Evolutionary conservation across 92 coral and sea anemone species (phyloP), one percentile per base, ranked within the genome.

Genomic region (Parazoanthus atlanticus): DNA sequence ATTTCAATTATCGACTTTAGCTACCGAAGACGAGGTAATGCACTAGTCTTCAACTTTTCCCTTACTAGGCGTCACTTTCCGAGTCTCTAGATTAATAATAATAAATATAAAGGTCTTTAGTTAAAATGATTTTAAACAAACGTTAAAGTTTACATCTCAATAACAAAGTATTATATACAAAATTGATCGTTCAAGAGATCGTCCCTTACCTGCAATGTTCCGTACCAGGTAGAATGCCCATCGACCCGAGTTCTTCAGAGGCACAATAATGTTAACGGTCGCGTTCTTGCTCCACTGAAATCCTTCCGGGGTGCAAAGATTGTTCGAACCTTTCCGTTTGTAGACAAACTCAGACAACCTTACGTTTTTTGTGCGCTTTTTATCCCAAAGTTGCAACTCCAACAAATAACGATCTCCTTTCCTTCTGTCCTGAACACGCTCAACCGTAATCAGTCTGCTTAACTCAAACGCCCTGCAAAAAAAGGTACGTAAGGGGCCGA

Each of bases 141-240:
- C n/a, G n/a, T n/a, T n/a, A n/a, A n/a, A n/a, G n/a, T n/a, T n/a
- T n/a, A n/a, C n/a, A n/a, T n/a, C n/a, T n/a, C n/a, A n/a, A n/a
- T n/a, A n/a, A n/a, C n/a, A n/a, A n/a, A n/a, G n/a, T n/a, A n/a
- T n/a, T n/a, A n/a, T n/a, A n/a, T n/a, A n/a, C n/a, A n/a, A n/a
- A n/a, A n/a, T n/a, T 65, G 71, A 21, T 26, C 26, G 2, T 13
- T 6, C 74, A 72, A 30, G 76, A 72, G 17, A 0, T 12, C 30
- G 34, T 28, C 21, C 8, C 83, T 13, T 85, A 93, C 98, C 98
- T 90, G 95, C 99, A 21, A 97, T 83, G 64, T 97, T 97, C 77
- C 90, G 91, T 21, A 97, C 94, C 52, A 97, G 91, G 86, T 97
- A 92, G 40, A 93, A 88, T 0, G 98, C 99, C 99, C 99, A 97